Percentiles rank a stretch among this genome's conserved stretches.
These are phyloP conservation scores for Ornithorhynchus anatinus DNA, from an alignment of 2,113 vertebrate species.

Conservation along the genomic window DNA sequence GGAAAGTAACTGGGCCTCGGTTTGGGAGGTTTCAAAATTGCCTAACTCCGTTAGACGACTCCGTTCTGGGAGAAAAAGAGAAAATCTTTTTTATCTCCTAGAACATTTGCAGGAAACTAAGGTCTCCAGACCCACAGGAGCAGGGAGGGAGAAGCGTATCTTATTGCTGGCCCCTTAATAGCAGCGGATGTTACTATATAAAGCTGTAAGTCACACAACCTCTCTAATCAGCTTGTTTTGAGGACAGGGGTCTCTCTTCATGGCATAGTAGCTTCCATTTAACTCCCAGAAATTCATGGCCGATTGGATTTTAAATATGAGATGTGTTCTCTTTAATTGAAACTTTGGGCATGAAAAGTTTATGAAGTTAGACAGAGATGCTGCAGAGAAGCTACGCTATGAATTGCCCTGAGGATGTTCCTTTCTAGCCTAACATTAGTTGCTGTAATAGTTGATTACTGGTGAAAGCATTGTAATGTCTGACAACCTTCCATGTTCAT, in stretches of 20 bases:
- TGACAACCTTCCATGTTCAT: too few species aligned
- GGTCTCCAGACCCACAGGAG: too few species aligned
- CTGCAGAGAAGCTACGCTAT: background rate
- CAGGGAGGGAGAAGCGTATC: too few species aligned
- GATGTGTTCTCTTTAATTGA: background rate
- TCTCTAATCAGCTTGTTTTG: fast-evolving
- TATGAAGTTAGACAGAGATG: constrained; percentile 13
- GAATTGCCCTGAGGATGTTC: constrained; percentile 32
- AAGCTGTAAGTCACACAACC: fast-evolving
- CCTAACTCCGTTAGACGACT: too few species aligned
- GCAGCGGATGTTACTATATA: fast-evolving
- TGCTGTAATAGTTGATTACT: constrained; percentile 36
- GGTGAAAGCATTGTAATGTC: constrained; percentile 24
- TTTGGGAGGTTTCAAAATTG: too few species aligned
- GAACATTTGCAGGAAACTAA: too few species aligned
- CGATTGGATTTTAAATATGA: background rate
- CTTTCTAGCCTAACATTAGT: constrained; percentile 24
- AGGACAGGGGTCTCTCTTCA: fast-evolving
- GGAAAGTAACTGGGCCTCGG: too few species aligned
- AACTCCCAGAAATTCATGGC: background rate
- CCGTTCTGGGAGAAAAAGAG: too few species aligned
- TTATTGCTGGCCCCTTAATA: fast-evolving
- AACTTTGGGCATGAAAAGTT: constrained; percentile 22
- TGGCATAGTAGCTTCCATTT: fast-evolving
- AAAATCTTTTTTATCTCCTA: too few species aligned